Percentiles rank a stretch among this genome's conserved stretches.
phyloP scores from a whole-genome alignment of 2,113 vertebrate species.

The Myanophis thanlyinensis region DNA sequence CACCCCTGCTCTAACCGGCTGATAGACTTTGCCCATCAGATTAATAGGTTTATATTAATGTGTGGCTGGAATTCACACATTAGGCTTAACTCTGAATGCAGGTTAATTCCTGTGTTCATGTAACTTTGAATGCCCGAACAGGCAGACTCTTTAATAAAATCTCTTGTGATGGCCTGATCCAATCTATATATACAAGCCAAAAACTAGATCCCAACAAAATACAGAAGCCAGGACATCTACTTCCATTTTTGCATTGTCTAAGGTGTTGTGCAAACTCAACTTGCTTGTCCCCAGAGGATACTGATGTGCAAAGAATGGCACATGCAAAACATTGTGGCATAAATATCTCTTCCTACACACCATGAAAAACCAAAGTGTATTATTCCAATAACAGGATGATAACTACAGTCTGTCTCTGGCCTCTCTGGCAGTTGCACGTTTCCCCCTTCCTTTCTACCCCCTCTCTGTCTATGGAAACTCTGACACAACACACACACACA shows the following conservation, averaged over 20 bases:
- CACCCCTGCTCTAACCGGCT: no score
- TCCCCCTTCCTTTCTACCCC: neutral
- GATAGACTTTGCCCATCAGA: neutral
- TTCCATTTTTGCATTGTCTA: neutral
- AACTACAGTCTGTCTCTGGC: neutral
- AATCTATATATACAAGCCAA: neutral
- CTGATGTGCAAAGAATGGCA: neutral
- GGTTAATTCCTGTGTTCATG: neutral
- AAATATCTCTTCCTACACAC: neutral
- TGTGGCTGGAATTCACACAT: neutral
- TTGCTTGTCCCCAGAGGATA: neutral
- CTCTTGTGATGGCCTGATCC: neutral
- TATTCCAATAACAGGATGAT: neutral
- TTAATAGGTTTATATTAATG: neutral
- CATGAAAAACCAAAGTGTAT: neutral
- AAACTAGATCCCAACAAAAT: neutral
- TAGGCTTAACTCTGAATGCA: neutral
- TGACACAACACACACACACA: no score
- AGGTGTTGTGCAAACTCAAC: neutral
- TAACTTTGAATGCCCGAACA: neutral
- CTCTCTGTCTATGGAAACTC: conserved; percentile 70
- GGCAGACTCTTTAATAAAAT: neutral
- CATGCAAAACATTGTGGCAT: neutral
- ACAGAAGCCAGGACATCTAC: neutral
- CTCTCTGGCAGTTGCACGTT: conserved; percentile 59